Base-by-base conservation (phyloP, 2,797 vertebrate species). In the Sebastes trivittatus region DNA sequence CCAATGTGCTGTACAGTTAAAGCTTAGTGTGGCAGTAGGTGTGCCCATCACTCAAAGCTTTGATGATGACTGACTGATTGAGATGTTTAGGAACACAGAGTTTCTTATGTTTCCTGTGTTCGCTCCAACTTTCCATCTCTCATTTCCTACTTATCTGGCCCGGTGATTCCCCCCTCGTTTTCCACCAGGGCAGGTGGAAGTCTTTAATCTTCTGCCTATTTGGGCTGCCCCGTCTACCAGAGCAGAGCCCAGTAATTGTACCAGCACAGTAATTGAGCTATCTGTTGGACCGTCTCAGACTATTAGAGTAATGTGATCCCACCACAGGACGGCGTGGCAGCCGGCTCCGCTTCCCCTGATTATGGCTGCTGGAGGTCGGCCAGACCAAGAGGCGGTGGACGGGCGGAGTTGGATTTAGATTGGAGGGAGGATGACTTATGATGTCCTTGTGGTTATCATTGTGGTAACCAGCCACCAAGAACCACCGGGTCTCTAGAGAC, bases 281-380 rank as follows among this genome's bases (percentile, higher is more conserved):
- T 94, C 87, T 91, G 77, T 87, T 84, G 71, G 83, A 88, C 86
- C 42, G 63, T 91, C 80, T 77, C 16, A 62, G 72, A 78, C 78
- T 77, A 92, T 95, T 94, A 92, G 58, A 67, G 90, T 89, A 95
- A 95, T 69, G 80, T 52, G 81, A 94, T 87, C 90, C 88, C 65
- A 61, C 42, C 29, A 20, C 80, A 77, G 77, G 80, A 90, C 67
- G 11, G 71, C 46, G 29, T 34, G 71, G 59, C 84, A 79, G 88
- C 72, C 71, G 61, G 73, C 81, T 84, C 71, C 54, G 34, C 69
- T 88, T 88, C 82, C 60, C 82, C 78, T 86, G 86, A 94, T 93
- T 93, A 84, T 14, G 9, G 67, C 67, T 73, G 77, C 88, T 89
- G 88, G 88, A 94, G 77, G 54, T 58, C 23, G 6, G 78, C 86